Evolutionary conservation across 2,113 vertebrate species (phyloP), one percentile per base, ranked within the genome.

Genomic region (Trogon surrucura): DNA sequence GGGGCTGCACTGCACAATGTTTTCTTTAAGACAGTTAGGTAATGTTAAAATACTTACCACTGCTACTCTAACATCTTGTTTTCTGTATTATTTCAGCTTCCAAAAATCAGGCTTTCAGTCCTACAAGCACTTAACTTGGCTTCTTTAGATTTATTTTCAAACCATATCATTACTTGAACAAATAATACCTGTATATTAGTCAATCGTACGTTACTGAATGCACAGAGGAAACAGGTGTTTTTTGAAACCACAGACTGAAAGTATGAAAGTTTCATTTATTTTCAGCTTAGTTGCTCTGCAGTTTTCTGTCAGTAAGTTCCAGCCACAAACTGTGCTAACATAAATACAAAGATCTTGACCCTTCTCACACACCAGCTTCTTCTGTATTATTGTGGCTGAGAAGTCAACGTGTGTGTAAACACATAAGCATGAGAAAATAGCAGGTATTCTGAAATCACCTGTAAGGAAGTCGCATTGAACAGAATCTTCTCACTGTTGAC

Each of bases 111-210:
- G 6, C 10, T 88, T 81, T 80, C n/a, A 71, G n/a, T 54, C 23
- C 25, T 36, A 21, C 11, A 79, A 21, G 3, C 4, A 58, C 81
- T 64, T 92, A 12, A 51, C 11, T 72, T 83, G 53, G 9, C 5
- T 95, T 77, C 21, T 64, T 90, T 57, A n/a, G n/a, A 67, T 75
- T 80, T 70, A 45, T 95, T 94, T 90, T 85, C 41, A 84, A 93
- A 61, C 12, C 1, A 58, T 12, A 23, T 1, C 45, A 26, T 36
- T 50, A 19, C 51, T 82, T 64, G 9, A 3, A 60, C 16, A 82
- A 34, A 36, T 48, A 56, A 11, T 51, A 61, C 16, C 26, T 61
- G 5, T 64, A 16, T 50, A 60, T 61, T 83, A 72, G 3, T 19
- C 29, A 71, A 16, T 9, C 4, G 0, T 51, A 13, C 12, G 27